Conservation (phyloP, 2,797 vertebrate species). For the Mus minutoides region DNA sequence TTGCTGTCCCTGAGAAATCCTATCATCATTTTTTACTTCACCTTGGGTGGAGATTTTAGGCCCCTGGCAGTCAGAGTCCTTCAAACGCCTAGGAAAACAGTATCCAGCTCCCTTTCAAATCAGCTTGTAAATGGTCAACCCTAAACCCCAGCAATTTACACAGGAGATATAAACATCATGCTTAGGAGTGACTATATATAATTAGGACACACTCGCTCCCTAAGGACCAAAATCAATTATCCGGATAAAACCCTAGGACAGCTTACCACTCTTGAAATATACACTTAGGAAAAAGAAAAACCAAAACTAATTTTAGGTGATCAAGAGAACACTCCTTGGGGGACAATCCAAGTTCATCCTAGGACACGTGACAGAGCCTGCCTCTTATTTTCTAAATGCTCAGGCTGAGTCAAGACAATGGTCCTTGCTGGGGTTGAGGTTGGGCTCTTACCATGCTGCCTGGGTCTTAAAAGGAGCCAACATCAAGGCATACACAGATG, state of each 20-base stretch:
- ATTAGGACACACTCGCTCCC: slow-evolving; percentile 70
- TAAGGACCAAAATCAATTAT: slow-evolving; percentile 77
- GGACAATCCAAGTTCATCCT: slow-evolving; percentile 73
- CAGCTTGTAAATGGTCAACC: slow-evolving; percentile 39
- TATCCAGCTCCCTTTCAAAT: slow-evolving; percentile 41
- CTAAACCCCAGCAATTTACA: slow-evolving; percentile 59
- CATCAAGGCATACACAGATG: not conserved
- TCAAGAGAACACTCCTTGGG: slow-evolving; percentile 55
- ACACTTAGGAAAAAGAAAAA: slow-evolving; percentile 69
- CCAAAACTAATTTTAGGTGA: slow-evolving; percentile 78
- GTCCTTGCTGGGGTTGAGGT: not conserved
- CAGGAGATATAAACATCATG: slow-evolving; percentile 60
- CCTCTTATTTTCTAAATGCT: slow-evolving; percentile 47
- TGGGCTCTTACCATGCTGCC: not conserved
- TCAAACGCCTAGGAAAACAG: not conserved
- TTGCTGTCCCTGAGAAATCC: not conserved
- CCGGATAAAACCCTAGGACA: slow-evolving; percentile 69
- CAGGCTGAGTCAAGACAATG: slow-evolving; percentile 3
- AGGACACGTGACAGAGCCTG: slow-evolving; percentile 59
- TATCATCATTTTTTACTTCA: not conserved
- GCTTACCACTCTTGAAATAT: slow-evolving; percentile 73
- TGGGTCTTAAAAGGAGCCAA: slow-evolving; percentile 18
- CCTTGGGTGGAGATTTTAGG: slow-evolving; percentile 20
- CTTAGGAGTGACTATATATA: slow-evolving; percentile 65
- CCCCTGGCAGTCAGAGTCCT: not conserved